phyloP scores from a whole-genome alignment of 2,888 invertebrate species.

The Noctua janthina region DNA sequence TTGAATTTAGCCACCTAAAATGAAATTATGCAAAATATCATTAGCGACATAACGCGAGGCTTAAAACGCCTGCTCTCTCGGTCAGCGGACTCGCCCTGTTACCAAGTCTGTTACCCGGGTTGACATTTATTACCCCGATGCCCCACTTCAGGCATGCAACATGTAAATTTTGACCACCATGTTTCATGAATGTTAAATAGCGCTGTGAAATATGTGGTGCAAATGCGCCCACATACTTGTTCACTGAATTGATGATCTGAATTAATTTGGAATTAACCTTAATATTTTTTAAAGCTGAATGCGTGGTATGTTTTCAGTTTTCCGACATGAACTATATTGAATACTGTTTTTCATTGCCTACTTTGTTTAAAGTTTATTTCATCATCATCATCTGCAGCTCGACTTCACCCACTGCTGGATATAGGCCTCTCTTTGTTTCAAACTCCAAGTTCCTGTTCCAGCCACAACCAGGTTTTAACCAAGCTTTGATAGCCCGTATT shows the following conservation, averaged over 20 bases:
- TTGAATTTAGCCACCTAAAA: background rate
- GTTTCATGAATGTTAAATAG: conserved; percentile 70
- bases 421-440: background rate
- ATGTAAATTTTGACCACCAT: conserved; percentile 67
- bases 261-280: conserved; percentile 38
- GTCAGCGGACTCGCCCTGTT: conserved; percentile 26
- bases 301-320: background rate
- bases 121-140: conserved; percentile 68
- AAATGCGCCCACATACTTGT: conserved; percentile 46
- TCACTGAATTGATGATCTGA: conserved; percentile 35
- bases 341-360: background rate
- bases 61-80: conserved; percentile 24
- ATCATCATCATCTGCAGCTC: background rate
- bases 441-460: background rate
- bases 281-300: background rate
- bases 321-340: background rate
- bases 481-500: background rate
- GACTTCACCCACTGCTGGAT: background rate
- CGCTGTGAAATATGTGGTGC: conserved; percentile 48
- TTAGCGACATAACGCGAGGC: background rate
- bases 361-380: background rate
- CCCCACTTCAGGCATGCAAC: conserved; percentile 69
- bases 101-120: conserved; percentile 46
- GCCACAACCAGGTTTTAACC: background rate
- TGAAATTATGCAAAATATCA: conserved; percentile 9